phyloP scores from a whole-genome alignment of 2,888 invertebrate genomes.

The Drepana falcataria region DNA sequence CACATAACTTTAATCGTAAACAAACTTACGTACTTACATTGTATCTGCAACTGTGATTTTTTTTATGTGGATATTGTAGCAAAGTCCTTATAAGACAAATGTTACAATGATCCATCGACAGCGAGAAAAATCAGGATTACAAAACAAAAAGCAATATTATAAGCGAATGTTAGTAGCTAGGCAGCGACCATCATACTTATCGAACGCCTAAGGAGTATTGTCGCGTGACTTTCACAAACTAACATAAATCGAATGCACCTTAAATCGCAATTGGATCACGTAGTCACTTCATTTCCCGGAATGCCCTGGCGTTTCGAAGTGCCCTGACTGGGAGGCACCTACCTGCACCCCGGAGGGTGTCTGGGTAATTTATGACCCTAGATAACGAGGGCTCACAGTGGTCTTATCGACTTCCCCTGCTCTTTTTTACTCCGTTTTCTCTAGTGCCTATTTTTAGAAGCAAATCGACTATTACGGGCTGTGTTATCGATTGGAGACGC shows the following conservation, averaged over 20 bases:
- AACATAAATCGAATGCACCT: slow-evolving; percentile 65
- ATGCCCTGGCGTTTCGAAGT: slow-evolving; percentile 57
- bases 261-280: slow-evolving; percentile 77
- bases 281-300: slow-evolving; percentile 73
- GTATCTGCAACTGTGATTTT: slow-evolving; percentile 23
- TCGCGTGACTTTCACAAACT: slow-evolving; percentile 43
- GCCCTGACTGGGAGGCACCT: slow-evolving; percentile 47
- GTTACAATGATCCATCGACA: neutral
- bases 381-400: slow-evolving; percentile 75
- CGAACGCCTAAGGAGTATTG: slow-evolving; percentile 25
- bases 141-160: too few species aligned
- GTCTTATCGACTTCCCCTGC: slow-evolving; percentile 70
- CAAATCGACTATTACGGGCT: slow-evolving; percentile 64
- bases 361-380: slow-evolving; percentile 72
- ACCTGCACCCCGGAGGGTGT: slow-evolving; percentile 70
- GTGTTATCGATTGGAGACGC: slow-evolving; percentile 58
- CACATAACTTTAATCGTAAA: slow-evolving; percentile 54
- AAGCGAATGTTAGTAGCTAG: too few species aligned
- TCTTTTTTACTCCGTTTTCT: slow-evolving; percentile 59
- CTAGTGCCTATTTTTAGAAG: slow-evolving; percentile 63
- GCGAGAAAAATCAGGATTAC: too few species aligned
- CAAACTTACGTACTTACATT: slow-evolving; percentile 26
- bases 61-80: slow-evolving; percentile 18
- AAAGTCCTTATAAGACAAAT: slow-evolving; percentile 7
- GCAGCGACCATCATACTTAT: slow-evolving; percentile 7